These are phyloP conservation scores for Myzus persicae DNA, from an alignment of 1,140 invertebrate species.

Conservation along the genomic window DNA sequence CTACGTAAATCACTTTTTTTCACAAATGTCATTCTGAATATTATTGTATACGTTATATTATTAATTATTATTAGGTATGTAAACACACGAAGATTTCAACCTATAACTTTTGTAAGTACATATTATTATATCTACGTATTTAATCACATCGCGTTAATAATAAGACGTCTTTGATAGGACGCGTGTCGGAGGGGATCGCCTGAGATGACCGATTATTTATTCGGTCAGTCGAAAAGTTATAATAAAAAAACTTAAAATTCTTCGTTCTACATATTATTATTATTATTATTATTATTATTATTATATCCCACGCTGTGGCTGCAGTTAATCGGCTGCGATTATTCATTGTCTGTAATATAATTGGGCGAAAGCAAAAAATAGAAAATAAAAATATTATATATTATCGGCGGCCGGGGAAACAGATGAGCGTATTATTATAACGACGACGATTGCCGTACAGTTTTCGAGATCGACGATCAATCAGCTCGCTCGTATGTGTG, in stretches of 20 bases:
- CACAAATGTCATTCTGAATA: neutral
- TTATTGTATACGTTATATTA: neutral
- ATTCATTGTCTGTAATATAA: constrained; percentile 24
- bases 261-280: neutral
- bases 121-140: neutral
- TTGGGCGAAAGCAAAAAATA: constrained; percentile 5
- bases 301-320: neutral
- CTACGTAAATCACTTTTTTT: neutral
- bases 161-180: neutral
- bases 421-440: neutral
- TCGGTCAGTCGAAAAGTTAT: constrained; percentile 62
- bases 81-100: neutral
- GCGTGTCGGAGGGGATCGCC: neutral
- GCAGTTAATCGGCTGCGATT: constrained; percentile 5
- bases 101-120: neutral
- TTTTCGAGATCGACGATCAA: constrained; percentile 13
- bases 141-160: neutral
- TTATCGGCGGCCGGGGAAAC: neutral
- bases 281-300: neutral
- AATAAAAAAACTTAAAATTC: neutral
- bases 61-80: neutral
- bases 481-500: neutral
- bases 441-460: neutral
- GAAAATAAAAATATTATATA: neutral
- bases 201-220: constrained; percentile 15